phyloP scores from a whole-genome alignment of 2,888 invertebrate species.

The Nyleta sp. region DNA sequence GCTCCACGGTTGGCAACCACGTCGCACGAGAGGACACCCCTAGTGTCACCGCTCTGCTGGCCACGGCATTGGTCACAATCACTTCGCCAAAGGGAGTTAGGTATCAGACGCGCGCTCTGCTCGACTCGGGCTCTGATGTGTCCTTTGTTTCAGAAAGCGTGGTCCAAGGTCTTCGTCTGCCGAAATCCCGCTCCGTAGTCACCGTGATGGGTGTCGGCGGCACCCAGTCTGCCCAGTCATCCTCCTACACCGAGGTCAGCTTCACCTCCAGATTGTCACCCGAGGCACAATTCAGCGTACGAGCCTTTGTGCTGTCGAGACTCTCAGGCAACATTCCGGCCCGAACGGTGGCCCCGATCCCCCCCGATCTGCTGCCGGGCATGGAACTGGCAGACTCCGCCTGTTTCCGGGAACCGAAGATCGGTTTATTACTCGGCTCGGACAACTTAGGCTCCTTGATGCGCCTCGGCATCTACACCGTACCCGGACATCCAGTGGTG shows the following conservation, averaged over 20 bases:
- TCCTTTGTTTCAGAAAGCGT: constrained; percentile 9
- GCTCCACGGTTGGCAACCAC: neutral
- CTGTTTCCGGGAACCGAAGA: neutral
- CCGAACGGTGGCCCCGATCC: neutral
- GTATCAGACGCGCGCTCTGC: neutral
- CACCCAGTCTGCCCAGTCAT: neutral
- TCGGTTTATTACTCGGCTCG: neutral
- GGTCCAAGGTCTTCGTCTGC: neutral
- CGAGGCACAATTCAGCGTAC: neutral
- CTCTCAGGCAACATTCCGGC: constrained; percentile 3
- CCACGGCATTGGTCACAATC: neutral
- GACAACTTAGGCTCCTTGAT: constrained; percentile 3
- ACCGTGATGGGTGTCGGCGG: neutral
- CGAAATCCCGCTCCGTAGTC: neutral
- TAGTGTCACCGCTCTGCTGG: neutral
- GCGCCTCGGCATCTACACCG: neutral
- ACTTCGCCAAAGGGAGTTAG: neutral
- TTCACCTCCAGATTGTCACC: neutral
- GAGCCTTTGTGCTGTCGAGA: neutral
- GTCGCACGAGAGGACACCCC: neutral
- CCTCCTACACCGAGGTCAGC: neutral
- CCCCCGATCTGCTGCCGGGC: neutral
- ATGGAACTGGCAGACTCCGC: constrained; percentile 1
- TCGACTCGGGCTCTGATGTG: constrained; percentile 7
- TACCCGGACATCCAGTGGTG: neutral